Percentiles rank a stretch among this genome's conserved stretches.
Conservation (phyloP, 1,140 invertebrate genomes). For the Neuroterus valhalla region DNA sequence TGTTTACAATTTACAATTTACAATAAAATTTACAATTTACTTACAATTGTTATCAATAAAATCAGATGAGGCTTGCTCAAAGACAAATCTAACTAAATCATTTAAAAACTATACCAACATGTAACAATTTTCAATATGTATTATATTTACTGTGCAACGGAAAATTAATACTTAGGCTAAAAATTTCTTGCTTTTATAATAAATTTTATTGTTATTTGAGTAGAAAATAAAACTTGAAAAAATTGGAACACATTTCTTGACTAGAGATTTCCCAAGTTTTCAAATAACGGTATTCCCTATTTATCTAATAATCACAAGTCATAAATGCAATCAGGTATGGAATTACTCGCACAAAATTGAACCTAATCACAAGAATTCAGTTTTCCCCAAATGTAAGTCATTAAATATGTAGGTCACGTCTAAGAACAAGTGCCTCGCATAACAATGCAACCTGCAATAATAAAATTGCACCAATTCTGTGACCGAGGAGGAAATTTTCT, state of each 20-base stretch:
- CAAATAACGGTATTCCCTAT: background rate
- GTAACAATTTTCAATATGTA: no score
- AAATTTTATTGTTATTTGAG: no score
- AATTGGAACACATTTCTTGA: background rate
- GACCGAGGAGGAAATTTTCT: background rate
- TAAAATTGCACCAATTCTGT: conserved; percentile 1
- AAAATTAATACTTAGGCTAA: no score
- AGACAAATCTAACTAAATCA: no score
- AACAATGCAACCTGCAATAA: background rate
- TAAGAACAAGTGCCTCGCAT: background rate
- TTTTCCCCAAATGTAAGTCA: background rate
- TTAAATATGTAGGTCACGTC: background rate
- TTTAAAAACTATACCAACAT: no score
- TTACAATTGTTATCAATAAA: no score
- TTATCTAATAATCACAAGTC: background rate
- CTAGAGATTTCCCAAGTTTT: background rate
- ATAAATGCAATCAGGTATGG: background rate
- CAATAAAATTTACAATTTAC: no score
- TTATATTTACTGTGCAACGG: no score
- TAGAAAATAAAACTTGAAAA: no score
- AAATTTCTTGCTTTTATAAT: no score
- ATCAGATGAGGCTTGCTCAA: no score
- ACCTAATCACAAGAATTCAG: background rate
- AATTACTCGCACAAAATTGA: background rate
- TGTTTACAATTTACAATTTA: no score